Evolutionary conservation across 2,113 vertebrate genomes (phyloP), one percentile per base, ranked within the genome.

Genomic region (Ciconia maguari): DNA sequence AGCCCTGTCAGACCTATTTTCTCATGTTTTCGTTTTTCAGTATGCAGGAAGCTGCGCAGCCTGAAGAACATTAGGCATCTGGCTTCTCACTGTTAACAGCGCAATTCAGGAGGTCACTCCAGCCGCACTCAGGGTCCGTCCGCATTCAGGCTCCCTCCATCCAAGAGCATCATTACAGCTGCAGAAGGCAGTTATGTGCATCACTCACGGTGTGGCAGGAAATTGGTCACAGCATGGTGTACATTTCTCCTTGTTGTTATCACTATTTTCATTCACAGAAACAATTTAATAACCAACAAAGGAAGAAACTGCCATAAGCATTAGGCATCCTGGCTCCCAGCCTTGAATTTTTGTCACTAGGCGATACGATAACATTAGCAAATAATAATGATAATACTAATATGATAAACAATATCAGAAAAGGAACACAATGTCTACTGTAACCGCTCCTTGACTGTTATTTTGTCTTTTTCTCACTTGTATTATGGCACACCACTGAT

Each of bases 401-500:
- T 74, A 55, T 8, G 62, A 95, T 78, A 95, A 96, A 89, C 52
- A 91, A 29, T 91, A 83, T 79, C 46, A 78, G 83, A 70, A 85
- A 88, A 84, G 49, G 49, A 79, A 80, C 46, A 81, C 46, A 60
- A 32, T n/a, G 27, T 52, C 87, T 68, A 44, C 48, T 34, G 38
- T 66, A 91, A 89, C 77, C 4, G 0, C 48, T 94, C 58, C 70
- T 70, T 88, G 70, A 51, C 68, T 69, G 34, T 65, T 94, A 77
- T 78, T 96, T 93, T 90, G 89, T 93, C 87, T 96, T 94, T 90
- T 95, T 97, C 96, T 94, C 91, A 81, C 85, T 95, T 94, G 58
- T 34, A 18, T 86, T 86, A 83, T 12, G 66, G 87, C 79, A 94
- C 51, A 78, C 24, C 71, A 86, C 58, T 30, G 46, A 69, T 77